These are phyloP conservation scores for Drosophila neocordata DNA, from an alignment of 1,140 invertebrate species.

Conservation along the genomic window DNA sequence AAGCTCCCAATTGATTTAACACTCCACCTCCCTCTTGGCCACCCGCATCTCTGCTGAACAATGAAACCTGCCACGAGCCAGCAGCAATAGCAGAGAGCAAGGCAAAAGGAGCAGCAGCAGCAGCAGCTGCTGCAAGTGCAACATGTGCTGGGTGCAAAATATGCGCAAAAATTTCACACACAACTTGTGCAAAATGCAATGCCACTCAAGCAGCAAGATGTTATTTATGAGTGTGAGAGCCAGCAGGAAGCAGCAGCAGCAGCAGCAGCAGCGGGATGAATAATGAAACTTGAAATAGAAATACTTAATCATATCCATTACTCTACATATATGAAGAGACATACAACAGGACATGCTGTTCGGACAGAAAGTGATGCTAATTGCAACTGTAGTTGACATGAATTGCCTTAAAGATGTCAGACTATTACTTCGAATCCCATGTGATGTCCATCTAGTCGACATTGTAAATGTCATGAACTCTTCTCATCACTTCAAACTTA, in stretches of 20 bases:
- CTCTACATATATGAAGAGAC: not conserved
- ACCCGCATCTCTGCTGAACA: conserved; percentile 41
- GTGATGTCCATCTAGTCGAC: not conserved
- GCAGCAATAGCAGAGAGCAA: conserved; percentile 1
- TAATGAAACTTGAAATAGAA: conserved; percentile 41
- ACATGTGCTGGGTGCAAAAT: conserved; percentile 60
- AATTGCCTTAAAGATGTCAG: not conserved
- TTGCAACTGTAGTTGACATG: conserved; percentile 5
- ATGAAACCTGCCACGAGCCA: conserved; percentile 49
- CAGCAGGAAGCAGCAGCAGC: not conserved
- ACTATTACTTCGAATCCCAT: not conserved
- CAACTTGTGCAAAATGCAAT: conserved; percentile 58
- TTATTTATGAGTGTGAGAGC: conserved; percentile 56
- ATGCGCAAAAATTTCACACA: conserved; percentile 65
- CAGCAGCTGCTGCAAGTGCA: conserved; percentile 47
- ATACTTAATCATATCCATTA: conserved; percentile 41
- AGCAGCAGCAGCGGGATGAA: conserved; percentile 39
- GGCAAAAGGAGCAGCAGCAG: conserved; percentile 20
- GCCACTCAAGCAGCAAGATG: conserved; percentile 56
- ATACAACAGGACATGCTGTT: not conserved
- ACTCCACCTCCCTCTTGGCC: conserved; percentile 41
- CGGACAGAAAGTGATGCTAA: not conserved
- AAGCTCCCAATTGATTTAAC: conserved; percentile 80
- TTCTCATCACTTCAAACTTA: too few species aligned
- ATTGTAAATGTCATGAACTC: not conserved